Evolutionary conservation across 2,888 invertebrate genomes (phyloP), one percentile per base, ranked within the genome.

Genomic region (Agrenia bidenticulata): DNA sequence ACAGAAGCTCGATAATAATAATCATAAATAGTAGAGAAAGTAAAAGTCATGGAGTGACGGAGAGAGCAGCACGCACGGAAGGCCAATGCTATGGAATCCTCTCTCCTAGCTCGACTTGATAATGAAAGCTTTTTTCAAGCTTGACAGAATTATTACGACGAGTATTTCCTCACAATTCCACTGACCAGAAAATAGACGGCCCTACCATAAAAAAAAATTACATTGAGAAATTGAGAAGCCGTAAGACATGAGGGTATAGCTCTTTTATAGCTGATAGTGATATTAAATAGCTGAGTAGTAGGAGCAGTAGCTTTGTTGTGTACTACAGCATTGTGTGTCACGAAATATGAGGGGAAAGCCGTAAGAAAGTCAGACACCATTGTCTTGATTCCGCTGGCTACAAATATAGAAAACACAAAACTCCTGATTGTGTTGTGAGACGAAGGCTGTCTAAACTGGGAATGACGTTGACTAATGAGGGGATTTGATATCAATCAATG

Each of bases 401-500:
- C 32, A 32, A 32, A 32, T 45, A 45, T 45, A 45, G 5, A 45
- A 45, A n/a, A 9, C 19, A 45, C 15, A 15, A 19, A 45, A 24
- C 19, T 49, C 49, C 7, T 57, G 57, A 57, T 57, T 57, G 41
- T 41, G 57, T 57, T 41, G 57, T 57, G 21, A 57, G 57, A 21
- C 15, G 41, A 39, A 32, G 57, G 39, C 15, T 57, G 57, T 41
- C 41, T 57, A 57, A 54, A 57, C 57, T 57, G 57, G 21, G 39
- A 57, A 23, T 57, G 57, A 57, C 57, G 39, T 5, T 57, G 57
- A 57, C 57, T 57, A 57, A 57, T 57, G 57, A 57, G 41, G 9
- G 17, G 11, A 21, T 57, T n/a, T 39, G 41, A 57, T 57, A 57
- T 21, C 2, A 57, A 57, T 57, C 57, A 41, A 41, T 57, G 32